These are phyloP conservation scores for Pandion haliaetus DNA, from an alignment of 2,113 vertebrate genomes.

Conservation along the genomic window DNA sequence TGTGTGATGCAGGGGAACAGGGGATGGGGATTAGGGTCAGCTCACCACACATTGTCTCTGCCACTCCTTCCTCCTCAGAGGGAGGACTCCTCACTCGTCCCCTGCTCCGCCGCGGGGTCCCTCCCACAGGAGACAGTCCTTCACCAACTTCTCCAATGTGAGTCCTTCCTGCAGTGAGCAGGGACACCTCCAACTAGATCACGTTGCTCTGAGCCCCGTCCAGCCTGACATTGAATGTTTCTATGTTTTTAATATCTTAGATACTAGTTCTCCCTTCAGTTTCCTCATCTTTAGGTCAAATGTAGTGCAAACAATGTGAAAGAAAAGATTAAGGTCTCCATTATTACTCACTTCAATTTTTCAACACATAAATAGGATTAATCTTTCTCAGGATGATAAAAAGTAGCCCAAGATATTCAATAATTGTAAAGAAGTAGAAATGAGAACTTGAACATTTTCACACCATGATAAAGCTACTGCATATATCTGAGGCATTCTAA, in stretches of 20 bases:
- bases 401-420: not conserved
- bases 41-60: not conserved
- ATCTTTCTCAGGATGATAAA: not conserved
- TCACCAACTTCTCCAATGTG: fast-evolving
- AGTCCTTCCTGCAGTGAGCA: not conserved
- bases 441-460: not conserved
- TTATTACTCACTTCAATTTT: not conserved
- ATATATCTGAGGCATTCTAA: not conserved
- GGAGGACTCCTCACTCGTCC: not conserved
- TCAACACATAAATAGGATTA: not conserved
- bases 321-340: not conserved
- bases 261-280: not conserved
- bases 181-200: not conserved
- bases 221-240: not conserved
- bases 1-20: fast-evolving
- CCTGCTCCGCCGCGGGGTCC: fast-evolving
- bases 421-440: not conserved
- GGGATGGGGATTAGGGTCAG: fast-evolving
- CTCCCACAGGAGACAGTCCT: fast-evolving
- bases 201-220: not conserved
- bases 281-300: not conserved
- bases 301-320: not conserved
- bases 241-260: not conserved
- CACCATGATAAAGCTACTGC: not conserved
- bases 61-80: not conserved